phyloP scores from a whole-genome alignment of 1,140 invertebrate species.

The Macrocentrus cingulum region DNA sequence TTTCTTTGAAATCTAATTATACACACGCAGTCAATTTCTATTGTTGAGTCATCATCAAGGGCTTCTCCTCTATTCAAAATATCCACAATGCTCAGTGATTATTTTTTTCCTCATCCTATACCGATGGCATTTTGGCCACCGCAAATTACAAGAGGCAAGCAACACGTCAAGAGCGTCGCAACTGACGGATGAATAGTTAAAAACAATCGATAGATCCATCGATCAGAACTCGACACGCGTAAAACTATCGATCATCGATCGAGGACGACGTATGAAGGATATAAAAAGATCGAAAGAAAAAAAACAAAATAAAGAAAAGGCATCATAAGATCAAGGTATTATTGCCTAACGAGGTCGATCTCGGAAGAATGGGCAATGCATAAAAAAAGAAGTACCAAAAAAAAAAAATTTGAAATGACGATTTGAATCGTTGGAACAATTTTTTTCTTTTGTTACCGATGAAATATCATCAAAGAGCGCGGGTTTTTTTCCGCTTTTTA shows the following conservation, averaged over 20 bases:
- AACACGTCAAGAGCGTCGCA: constrained; percentile 21
- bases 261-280: constrained; percentile 21
- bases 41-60: too few species aligned
- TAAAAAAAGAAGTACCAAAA: too few species aligned
- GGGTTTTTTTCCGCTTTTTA: not conserved
- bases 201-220: constrained; percentile 39
- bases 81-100: too few species aligned
- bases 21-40: too few species aligned
- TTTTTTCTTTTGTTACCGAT: constrained; percentile 10
- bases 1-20: too few species aligned
- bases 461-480: too few species aligned
- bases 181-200: constrained; percentile 36
- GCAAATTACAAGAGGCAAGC: constrained; percentile 16
- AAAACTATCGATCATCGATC: constrained; percentile 35
- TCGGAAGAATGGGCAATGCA: constrained; percentile 20
- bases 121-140: constrained; percentile 2
- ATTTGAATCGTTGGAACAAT: not conserved
- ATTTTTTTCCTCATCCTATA: constrained; percentile 20
- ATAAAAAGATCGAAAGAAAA: not conserved
- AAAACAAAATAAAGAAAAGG: not conserved
- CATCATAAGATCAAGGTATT: not conserved
- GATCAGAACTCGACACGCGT: constrained; percentile 32
- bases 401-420: too few species aligned
- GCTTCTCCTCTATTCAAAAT: too few species aligned
- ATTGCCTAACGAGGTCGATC: constrained; percentile 22